Evolutionary conservation across 2,888 invertebrate genomes (phyloP).

Genomic region (Prosopocoilus inquinatus): DNA sequence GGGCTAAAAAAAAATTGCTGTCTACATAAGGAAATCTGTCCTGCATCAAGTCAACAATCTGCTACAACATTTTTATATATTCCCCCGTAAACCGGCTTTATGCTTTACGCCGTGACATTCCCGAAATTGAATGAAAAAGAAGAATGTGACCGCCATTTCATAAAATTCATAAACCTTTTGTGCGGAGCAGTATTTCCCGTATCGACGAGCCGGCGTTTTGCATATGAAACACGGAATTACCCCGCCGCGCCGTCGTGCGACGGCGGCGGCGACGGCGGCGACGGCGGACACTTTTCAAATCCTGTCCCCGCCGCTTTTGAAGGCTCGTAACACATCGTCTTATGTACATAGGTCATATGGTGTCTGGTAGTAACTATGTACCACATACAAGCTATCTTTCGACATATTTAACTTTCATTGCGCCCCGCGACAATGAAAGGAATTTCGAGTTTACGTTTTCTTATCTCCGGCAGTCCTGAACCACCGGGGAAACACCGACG

Average conservation of each 20-base stretch:
- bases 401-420: constrained; percentile 4
- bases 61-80: too few species aligned
- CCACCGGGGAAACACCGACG: too few species aligned
- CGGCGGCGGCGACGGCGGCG: too few species aligned
- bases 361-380: background rate
- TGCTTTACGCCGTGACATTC: background rate
- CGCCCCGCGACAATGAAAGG: background rate
- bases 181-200: constrained; percentile 5
- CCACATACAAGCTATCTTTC: background rate
- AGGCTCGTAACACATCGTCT: constrained; percentile 9
- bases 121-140: background rate
- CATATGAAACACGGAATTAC: constrained; percentile 9
- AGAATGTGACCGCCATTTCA: constrained; percentile 3
- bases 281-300: constrained; percentile 6
- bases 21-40: background rate
- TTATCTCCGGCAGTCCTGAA: too few species aligned
- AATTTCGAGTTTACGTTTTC: background rate
- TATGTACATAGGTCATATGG: constrained; percentile 1
- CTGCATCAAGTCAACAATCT: too few species aligned
- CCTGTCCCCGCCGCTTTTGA: background rate
- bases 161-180: constrained; percentile 11
- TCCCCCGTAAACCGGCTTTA: background rate
- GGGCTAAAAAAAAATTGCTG: background rate
- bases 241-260: too few species aligned
- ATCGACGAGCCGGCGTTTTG: constrained; percentile 8